Percentiles rank a stretch among this genome's conserved stretches.
Conservation (phyloP, 2,113 vertebrate genomes). For the Petrocephalus zakoni region DNA sequence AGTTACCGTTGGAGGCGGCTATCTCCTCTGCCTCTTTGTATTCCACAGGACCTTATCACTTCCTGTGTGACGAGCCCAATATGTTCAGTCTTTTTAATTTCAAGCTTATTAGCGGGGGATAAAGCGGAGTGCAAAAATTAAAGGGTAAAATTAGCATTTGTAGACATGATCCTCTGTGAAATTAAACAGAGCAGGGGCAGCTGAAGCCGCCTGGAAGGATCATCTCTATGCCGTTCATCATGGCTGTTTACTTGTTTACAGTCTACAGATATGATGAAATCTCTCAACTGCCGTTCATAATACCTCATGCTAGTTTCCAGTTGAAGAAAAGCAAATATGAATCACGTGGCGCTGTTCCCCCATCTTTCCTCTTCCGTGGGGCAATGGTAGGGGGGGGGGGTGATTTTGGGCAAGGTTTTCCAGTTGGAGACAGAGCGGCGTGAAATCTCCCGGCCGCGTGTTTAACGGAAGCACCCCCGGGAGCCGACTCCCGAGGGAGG, state of each 20-base stretch:
- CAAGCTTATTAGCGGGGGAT: constrained; percentile 62
- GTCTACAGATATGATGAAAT: constrained; percentile 29
- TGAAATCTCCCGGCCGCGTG: neutral
- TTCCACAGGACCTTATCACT: constrained; percentile 46
- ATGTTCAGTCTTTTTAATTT: constrained; percentile 60
- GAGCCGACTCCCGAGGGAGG: constrained; percentile 23
- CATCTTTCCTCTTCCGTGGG: neutral
- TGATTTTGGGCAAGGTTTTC: neutral
- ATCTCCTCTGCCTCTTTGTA: constrained; percentile 37
- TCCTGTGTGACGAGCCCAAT: constrained; percentile 44
- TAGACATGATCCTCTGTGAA: constrained; percentile 59
- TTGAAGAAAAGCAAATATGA: constrained; percentile 20
- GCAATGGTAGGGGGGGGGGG: neutral
- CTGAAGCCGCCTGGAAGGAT: constrained; percentile 29
- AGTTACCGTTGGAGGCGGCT: constrained; percentile 46
- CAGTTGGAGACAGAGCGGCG: neutral
- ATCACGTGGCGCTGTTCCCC: neutral
- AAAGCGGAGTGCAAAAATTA: constrained; percentile 52
- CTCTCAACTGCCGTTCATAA: constrained; percentile 19
- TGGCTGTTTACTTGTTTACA: constrained; percentile 41
- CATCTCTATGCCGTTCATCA: constrained; percentile 28
- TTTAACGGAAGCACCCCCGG: constrained; percentile 4
- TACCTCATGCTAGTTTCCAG: constrained; percentile 9
- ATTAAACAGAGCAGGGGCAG: constrained; percentile 44
- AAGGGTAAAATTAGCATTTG: constrained; percentile 65